These are phyloP conservation scores for Pygmarrhopalites habei DNA, from an alignment of 1,140 invertebrate genomes.

Conservation along the genomic window DNA sequence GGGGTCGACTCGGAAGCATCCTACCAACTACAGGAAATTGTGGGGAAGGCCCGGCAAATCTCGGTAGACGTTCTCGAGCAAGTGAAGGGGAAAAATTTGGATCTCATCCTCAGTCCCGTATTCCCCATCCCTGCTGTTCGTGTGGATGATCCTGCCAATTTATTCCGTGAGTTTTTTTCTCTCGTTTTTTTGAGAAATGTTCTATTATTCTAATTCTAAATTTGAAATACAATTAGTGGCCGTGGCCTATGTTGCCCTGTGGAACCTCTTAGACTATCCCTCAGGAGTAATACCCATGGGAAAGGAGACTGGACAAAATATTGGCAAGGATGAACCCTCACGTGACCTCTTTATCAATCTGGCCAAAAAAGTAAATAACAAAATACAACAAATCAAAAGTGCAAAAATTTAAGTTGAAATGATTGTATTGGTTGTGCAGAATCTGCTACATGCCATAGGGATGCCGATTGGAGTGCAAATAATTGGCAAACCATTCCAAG, in stretches of 20 bases:
- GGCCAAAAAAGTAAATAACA: neutral
- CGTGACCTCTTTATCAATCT: neutral
- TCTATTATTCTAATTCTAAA: too few species aligned
- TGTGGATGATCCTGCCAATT: conserved; percentile 17
- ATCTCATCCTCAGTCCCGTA: conserved; percentile 25
- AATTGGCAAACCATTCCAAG: too few species aligned
- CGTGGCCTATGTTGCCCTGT: neutral
- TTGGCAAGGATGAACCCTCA: neutral
- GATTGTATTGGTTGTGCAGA: too few species aligned
- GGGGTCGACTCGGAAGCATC: conserved; percentile 20
- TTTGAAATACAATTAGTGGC: too few species aligned
- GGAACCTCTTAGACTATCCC: neutral
- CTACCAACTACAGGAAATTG: conserved; percentile 17
- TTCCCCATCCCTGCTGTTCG: conserved; percentile 12
- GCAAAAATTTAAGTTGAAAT: too few species aligned
- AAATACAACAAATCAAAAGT: too few species aligned
- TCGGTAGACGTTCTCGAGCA: conserved; percentile 16
- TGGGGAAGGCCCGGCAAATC: conserved; percentile 16
- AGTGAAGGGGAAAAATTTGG: conserved; percentile 21
- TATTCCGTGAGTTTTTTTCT: conserved; percentile 35
- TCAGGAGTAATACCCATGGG: neutral
- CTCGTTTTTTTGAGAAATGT: too few species aligned
- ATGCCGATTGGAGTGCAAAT: too few species aligned
- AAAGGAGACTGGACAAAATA: neutral
- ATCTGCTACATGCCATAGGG: too few species aligned